Conservation (phyloP, 2,888 invertebrate species). For the Hedychridium roseum region DNA sequence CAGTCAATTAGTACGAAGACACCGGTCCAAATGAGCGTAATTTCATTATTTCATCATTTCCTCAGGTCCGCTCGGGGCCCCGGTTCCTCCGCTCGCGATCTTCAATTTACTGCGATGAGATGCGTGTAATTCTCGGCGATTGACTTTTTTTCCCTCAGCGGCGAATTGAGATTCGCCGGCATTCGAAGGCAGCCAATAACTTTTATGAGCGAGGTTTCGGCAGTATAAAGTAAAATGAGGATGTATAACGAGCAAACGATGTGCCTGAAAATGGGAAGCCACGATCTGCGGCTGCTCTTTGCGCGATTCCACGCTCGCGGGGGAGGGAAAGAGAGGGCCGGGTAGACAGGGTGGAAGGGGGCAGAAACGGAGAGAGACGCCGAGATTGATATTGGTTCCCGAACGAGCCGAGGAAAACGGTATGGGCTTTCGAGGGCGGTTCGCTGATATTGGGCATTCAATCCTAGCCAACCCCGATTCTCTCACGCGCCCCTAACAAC, state of each 20-base stretch:
- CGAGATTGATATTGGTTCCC: slow-evolving; percentile 47
- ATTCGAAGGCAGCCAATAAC: neutral
- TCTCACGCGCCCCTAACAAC: slow-evolving; percentile 57
- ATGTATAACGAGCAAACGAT: slow-evolving; percentile 21
- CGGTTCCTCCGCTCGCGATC: too few relatives aligned
- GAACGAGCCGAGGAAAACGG: slow-evolving; percentile 47
- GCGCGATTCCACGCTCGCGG: slow-evolving; percentile 31
- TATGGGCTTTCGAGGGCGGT: slow-evolving; percentile 50
- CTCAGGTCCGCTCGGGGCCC: too few relatives aligned
- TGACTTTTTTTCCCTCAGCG: too few relatives aligned
- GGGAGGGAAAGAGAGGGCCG: neutral
- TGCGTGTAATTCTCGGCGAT: too few relatives aligned
- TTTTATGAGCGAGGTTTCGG: neutral
- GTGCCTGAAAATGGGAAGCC: neutral
- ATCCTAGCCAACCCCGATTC: slow-evolving; percentile 53
- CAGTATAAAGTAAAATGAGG: neutral
- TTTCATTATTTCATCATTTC: too few relatives aligned
- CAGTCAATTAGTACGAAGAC: too few relatives aligned
- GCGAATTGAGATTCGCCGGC: too few relatives aligned
- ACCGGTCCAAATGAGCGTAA: too few relatives aligned
- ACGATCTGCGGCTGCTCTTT: slow-evolving; percentile 31
- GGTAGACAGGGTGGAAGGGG: slow-evolving; percentile 16
- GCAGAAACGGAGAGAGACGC: slow-evolving; percentile 20
- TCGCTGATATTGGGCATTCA: slow-evolving; percentile 59
- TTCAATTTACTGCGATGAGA: too few relatives aligned